These are phyloP conservation scores for Oreotragus oreotragus DNA, from an alignment of 2,113 vertebrate species.

Conservation along the genomic window DNA sequence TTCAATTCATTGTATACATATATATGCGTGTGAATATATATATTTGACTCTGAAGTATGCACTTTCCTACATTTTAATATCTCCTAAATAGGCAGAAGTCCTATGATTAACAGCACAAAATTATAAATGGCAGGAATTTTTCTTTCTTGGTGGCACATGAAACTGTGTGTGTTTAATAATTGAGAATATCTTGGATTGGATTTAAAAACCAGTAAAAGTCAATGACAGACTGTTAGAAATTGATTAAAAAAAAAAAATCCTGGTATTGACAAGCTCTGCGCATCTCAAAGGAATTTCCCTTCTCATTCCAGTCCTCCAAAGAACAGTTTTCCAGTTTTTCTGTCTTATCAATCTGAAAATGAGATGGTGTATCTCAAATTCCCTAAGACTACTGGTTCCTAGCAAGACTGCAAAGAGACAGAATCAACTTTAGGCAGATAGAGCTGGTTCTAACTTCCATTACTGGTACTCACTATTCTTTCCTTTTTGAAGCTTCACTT, in stretches of 20 bases:
- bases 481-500: neutral
- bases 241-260: neutral
- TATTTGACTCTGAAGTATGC: neutral
- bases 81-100: neutral
- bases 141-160: neutral
- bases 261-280: neutral
- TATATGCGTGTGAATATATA: neutral
- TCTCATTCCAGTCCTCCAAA: neutral
- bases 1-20: neutral
- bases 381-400: neutral
- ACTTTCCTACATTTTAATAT: neutral
- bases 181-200: neutral
- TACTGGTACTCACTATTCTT: neutral
- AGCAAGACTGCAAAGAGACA: neutral
- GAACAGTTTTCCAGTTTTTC: neutral
- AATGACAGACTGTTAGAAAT: neutral
- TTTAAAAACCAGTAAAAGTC: neutral
- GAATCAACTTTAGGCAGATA: neutral
- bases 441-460: neutral
- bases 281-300: neutral
- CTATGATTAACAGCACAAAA: neutral
- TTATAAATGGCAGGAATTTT: neutral
- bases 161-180: neutral
- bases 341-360: neutral
- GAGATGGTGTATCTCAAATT: neutral